Base-by-base conservation (phyloP, 92 coral and sea anemone species). In the Zoanthus sociatus region DNA sequence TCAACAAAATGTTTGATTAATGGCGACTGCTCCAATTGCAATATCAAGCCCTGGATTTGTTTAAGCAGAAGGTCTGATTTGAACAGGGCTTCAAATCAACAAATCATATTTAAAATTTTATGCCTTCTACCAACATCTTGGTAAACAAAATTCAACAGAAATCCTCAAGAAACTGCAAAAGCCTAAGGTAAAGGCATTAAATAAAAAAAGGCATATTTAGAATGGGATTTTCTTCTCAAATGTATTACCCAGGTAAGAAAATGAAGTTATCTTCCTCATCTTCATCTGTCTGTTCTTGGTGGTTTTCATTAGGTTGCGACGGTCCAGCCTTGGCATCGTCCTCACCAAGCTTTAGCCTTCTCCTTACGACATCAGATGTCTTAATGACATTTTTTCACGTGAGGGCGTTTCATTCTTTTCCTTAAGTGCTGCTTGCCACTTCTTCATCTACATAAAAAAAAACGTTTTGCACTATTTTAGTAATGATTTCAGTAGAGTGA, bases 361-460 rank as follows among this genome's bases (percentile, higher is more conserved):
- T 79, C 56, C 50, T 79, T 20, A 79, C 74, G 6, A 79, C 46
- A 60, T 58, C 72, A n/a, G 50, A 16, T 42, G 74, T 15, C 11
- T 55, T 79, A 16, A 79, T 46, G 46, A 53, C 47, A 7, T 79
- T 79, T 79, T 16, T 60, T 79, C 73, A 14, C 31, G 85, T 26
- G 85, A 48, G n/a, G 37, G 44, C 50, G 63, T 48, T 32, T 79
- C 21, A 17, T 56, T 55, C 70, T 33, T 79, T 37, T 17, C 71
- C 30, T 55, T 61, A 17, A 79, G 73, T 30, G 85, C 85, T 26
- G 37, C 50, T 31, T 79, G 85, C 85, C 73, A 79, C 70, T 79
- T 79, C 51, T 79, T 45, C 66, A 55, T 70, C 84, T 78, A 54
- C 42, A 46, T 54, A 1, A 78, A n/a, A 50, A 47, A 78, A 8